A percentile compares a stretch with the other conserved stretches of the same genome.
phyloP scores from a whole-genome alignment of 2,888 invertebrate species.

The Amaurobius ferox region DNA sequence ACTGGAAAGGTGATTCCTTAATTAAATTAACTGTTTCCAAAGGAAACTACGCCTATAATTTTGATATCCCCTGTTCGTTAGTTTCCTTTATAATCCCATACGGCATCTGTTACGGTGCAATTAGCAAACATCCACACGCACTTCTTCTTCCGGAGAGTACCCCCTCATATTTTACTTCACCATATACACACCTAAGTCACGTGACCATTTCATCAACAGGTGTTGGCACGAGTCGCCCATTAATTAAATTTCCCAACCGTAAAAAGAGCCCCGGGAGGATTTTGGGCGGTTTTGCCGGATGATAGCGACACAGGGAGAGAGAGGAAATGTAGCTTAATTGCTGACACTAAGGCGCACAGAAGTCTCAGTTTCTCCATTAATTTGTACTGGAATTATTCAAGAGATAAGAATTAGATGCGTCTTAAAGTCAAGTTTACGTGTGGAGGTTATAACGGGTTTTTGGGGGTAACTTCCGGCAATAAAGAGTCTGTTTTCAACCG shows the following conservation, averaged over 20 bases:
- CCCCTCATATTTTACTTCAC: not conserved
- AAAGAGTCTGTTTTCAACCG: not conserved
- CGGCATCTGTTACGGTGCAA: not conserved
- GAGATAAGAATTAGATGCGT: not conserved
- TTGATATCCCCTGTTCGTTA: too few relatives aligned
- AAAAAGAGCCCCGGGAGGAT: conserved; percentile 33
- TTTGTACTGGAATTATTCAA: too few relatives aligned
- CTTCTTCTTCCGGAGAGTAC: not conserved
- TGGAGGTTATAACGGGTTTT: not conserved
- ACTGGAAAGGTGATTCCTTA: too few relatives aligned
- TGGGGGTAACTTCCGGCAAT: not conserved
- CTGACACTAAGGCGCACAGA: not conserved
- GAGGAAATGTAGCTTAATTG: not conserved
- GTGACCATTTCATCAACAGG: conserved; percentile 45
- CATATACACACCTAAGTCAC: conserved; percentile 26
- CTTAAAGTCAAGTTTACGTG: not conserved
- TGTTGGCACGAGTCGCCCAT: conserved; percentile 65
- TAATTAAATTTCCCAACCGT: conserved; percentile 64
- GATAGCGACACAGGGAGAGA: not conserved
- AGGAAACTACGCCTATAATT: too few relatives aligned
- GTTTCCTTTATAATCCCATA: not conserved
- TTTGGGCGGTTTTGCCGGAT: conserved; percentile 34
- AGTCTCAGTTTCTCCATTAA: not conserved
- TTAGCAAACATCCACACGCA: not conserved
- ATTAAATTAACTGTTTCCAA: too few relatives aligned